Evolutionary conservation across 2,113 vertebrate species (phyloP).

Genomic region (Vulpes lagopus): DNA sequence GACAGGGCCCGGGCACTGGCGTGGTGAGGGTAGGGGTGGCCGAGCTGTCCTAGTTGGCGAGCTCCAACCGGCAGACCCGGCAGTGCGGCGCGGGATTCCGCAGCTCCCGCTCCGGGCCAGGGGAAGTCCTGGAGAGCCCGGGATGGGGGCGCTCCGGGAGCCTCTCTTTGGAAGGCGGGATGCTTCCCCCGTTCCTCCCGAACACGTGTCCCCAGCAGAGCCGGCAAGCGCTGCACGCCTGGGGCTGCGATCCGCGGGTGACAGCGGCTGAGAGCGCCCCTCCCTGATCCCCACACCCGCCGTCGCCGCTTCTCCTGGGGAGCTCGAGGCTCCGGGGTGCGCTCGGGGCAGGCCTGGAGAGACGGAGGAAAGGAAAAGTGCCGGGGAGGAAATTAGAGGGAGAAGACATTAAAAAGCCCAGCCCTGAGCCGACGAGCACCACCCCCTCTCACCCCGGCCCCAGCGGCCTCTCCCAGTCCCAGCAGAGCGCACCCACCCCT

Average conservation of each 20-base stretch:
- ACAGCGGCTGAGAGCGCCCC: constrained; percentile 58
- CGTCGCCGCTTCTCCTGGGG: constrained; percentile 37
- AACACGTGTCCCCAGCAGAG: constrained; percentile 75
- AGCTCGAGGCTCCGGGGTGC: constrained; percentile 62
- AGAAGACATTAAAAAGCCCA: constrained; percentile 66
- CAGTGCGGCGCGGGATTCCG: constrained; percentile 37
- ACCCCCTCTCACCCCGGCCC: neutral
- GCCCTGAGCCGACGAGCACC: constrained; percentile 8
- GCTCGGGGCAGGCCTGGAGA: constrained; percentile 65
- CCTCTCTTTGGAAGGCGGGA: constrained; percentile 48
- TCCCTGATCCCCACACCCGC: constrained; percentile 1
- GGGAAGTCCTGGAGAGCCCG: constrained; percentile 60
- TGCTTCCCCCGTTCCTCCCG: constrained; percentile 59
- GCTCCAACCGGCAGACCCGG: neutral
- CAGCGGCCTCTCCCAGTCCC: constrained; percentile 51
- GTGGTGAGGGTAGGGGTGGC: constrained; percentile 18
- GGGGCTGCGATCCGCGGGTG: constrained; percentile 58
- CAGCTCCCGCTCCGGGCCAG: constrained; percentile 26
- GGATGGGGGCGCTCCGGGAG: constrained; percentile 38
- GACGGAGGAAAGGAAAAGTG: constrained; percentile 63
- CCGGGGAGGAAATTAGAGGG: constrained; percentile 43
- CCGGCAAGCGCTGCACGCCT: constrained; percentile 59
- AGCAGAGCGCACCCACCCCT: constrained; percentile 44
- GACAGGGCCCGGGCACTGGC: constrained; percentile 27
- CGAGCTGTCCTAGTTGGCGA: constrained; percentile 64